Evolutionary conservation across 2,797 vertebrate species (phyloP), one percentile per base, ranked within the genome.

Genomic region (Anisognathus igniventris): DNA sequence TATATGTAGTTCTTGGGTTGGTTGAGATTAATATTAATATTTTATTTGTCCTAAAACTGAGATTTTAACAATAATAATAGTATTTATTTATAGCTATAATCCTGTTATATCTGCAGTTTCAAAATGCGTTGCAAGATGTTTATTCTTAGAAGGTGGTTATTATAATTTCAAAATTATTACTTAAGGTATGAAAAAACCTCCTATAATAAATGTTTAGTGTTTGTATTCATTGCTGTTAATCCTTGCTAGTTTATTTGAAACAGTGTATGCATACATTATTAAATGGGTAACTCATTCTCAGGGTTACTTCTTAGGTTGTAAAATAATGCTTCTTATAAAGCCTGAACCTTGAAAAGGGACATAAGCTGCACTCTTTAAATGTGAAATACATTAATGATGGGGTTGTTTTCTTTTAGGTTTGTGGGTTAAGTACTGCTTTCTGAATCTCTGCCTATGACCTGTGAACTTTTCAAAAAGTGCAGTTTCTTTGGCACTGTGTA

Each of bases 41-140:
- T 79, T 79, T 60, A 16, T 68, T 93, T 80, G 33, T 80, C 57
- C 65, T 77, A 35, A 60, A 77, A 37, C 25, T 19, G 61, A 62
- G 15, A 44, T 74, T 84, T 87, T 48, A 71, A 47, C 42, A 23
- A 10, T 28, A 47, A 42, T 62, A 9, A 10, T 19, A 44, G 20
- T 48, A 33, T 79, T 91, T 73, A 27, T 70, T 33, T 28, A 9
- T 48, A 78, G 11, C 14, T 75, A 23, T 21, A 65, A 57, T 58
- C 27, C 30, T 77, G 23, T 28, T 76, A 5, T 33, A 50, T 18
- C 40, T 74, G 33, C 53, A 56, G 45, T 79, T 91, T 33, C 13
- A 53, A 64, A 58, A 64, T 44, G 23, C 15, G 35, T 0, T 62
- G 23, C 30, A 57, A 75, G 21, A 7, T 61, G 15, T 76, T 93